Evolutionary conservation across 2,888 invertebrate genomes (phyloP).

Genomic region (Hypomecis punctinalis): DNA sequence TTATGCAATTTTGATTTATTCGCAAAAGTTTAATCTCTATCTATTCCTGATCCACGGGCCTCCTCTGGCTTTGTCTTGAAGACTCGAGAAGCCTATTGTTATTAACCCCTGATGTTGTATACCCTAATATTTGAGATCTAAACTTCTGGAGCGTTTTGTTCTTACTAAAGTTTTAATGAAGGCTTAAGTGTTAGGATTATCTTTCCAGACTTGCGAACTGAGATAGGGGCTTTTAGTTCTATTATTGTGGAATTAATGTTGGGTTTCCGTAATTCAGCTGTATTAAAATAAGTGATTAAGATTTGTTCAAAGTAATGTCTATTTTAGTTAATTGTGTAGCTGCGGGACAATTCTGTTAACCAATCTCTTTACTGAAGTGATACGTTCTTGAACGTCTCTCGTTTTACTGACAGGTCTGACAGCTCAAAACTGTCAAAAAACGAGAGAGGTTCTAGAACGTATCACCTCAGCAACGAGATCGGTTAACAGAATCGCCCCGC

Average conservation of each 20-base stretch:
- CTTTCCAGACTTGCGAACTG: slow-evolving; percentile 29
- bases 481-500: no score
- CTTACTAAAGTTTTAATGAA: slow-evolving; percentile 33
- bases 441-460: no score
- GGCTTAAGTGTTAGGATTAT: slow-evolving; percentile 34
- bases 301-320: slow-evolving; percentile 5
- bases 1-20: neutral
- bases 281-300: slow-evolving; percentile 5
- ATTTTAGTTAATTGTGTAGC: no score
- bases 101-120: slow-evolving; percentile 28
- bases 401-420: no score
- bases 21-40: neutral
- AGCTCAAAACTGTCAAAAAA: no score
- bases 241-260: slow-evolving; percentile 19
- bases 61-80: slow-evolving; percentile 16
- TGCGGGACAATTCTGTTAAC: no score
- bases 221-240: slow-evolving; percentile 26
- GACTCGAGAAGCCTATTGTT: slow-evolving; percentile 22
- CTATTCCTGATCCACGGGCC: neutral
- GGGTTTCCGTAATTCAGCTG: slow-evolving; percentile 9
- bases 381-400: no score
- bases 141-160: slow-evolving; percentile 30
- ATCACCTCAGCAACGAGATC: no score
- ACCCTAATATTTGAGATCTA: slow-evolving; percentile 29
- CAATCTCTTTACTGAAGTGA: no score